A percentile compares a stretch with the other conserved stretches of the same genome.
Conservation (phyloP, 2,888 invertebrate genomes). For the Adela reaumurella region DNA sequence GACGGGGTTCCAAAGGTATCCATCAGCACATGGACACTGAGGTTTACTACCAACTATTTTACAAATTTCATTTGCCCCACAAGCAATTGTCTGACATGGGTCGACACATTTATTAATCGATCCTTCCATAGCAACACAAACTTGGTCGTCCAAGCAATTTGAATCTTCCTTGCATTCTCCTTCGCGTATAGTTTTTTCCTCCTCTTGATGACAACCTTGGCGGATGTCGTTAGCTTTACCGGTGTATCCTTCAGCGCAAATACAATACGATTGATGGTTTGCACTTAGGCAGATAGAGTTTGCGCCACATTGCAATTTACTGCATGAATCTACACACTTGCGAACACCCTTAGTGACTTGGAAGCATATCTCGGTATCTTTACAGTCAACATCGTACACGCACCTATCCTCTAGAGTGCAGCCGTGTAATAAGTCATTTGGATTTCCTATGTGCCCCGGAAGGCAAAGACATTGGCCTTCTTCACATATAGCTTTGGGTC, state of each 20-base stretch:
- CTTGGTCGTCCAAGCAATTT: conserved; percentile 69
- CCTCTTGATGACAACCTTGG: conserved; percentile 73
- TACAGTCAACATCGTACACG: conserved; percentile 76
- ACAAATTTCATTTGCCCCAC: conserved; percentile 80
- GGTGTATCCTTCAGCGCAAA: conserved; percentile 76
- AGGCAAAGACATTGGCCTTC: conserved; percentile 77
- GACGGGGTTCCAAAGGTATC: conserved; percentile 81
- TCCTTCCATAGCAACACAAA: conserved; percentile 63
- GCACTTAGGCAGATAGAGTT: conserved; percentile 84
- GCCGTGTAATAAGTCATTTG: conserved; percentile 65
- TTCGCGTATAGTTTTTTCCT: conserved; percentile 51
- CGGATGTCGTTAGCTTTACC: conserved; percentile 81
- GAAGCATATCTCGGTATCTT: conserved; percentile 82
- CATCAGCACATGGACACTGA: conserved; percentile 74
- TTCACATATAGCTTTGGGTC: conserved; percentile 77
- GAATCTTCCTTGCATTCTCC: conserved; percentile 63
- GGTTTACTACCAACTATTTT: conserved; percentile 67
- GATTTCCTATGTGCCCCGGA: conserved; percentile 72
- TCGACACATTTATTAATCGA: conserved; percentile 69
- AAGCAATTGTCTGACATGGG: conserved; percentile 76
- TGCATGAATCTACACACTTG: conserved; percentile 84
- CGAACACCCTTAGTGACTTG: conserved; percentile 73
- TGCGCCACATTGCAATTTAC: conserved; percentile 84
- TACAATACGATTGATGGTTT: conserved; percentile 81
- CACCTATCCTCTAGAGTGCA: conserved; percentile 75